These are phyloP conservation scores for Hoplostethus mediterraneus DNA, from an alignment of 2,797 vertebrate genomes.

Conservation along the genomic window DNA sequence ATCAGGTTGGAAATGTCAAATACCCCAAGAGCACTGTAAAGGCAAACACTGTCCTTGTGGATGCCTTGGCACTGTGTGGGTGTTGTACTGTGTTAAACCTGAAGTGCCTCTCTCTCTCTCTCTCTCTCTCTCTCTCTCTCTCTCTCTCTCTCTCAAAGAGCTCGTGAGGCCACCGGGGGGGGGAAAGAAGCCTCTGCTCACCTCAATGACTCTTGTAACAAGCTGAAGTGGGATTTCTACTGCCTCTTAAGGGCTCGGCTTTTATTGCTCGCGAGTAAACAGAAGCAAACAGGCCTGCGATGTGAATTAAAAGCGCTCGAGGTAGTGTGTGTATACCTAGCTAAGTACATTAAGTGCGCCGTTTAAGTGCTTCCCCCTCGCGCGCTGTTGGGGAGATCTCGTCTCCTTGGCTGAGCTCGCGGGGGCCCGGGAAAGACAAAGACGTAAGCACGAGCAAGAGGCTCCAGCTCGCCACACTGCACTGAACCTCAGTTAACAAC, in stretches of 20 bases:
- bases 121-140: conserved; percentile 13
- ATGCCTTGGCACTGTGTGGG: conserved; percentile 32
- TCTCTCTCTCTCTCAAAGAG: conserved; percentile 38
- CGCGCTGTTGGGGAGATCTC: conserved; percentile 20
- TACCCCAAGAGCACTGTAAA: conserved; percentile 25
- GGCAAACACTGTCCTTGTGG: conserved; percentile 19
- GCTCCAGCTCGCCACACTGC: neutral
- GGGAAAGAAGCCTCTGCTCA: conserved; percentile 42
- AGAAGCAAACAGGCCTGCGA: conserved; percentile 43
- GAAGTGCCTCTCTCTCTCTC: conserved; percentile 42
- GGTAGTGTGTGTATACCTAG: conserved; percentile 16
- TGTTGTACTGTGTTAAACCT: conserved; percentile 55
- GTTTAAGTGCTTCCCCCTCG: conserved; percentile 48
- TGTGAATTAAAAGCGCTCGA: conserved; percentile 43
- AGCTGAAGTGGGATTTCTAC: conserved; percentile 60
- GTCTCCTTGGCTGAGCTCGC: neutral
- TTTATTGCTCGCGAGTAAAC: conserved; percentile 65
- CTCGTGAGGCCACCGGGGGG: conserved; percentile 32
- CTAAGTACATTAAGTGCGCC: conserved; percentile 43
- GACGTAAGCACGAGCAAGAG: conserved; percentile 1
- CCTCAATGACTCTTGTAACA: conserved; percentile 55
- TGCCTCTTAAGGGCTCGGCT: conserved; percentile 51
- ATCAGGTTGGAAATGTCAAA: conserved; percentile 36
- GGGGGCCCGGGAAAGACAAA: conserved; percentile 2
- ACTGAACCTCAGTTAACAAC: conserved; percentile 6